Evolutionary conservation across 2,888 invertebrate genomes (phyloP).

Genomic region (Orgyia antiqua): DNA sequence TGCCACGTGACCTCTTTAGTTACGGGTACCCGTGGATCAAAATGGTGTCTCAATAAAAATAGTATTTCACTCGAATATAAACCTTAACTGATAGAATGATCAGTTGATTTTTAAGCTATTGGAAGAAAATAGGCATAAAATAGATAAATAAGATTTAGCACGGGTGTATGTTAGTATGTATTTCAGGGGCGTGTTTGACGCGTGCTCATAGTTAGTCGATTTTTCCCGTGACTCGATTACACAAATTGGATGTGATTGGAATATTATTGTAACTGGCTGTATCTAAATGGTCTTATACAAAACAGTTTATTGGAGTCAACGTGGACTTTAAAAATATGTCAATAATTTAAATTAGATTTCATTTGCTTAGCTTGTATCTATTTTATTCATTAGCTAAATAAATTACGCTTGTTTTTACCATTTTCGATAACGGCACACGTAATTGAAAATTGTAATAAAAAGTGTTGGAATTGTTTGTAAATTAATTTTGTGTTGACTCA

Average conservation of each 20-base stretch:
- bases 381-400: too few relatives aligned
- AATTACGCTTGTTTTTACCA: too few relatives aligned
- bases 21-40: conserved; percentile 34
- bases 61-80: conserved; percentile 1
- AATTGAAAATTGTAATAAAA: too few relatives aligned
- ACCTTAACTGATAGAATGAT: conserved; percentile 5
- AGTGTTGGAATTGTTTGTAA: too few relatives aligned
- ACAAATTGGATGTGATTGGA: conserved; percentile 20
- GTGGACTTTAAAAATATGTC: too few relatives aligned
- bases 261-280: conserved; percentile 10
- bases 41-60: conserved; percentile 8
- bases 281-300: conserved; percentile 6
- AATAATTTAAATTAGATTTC: background rate
- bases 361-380: background rate
- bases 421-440: too few relatives aligned
- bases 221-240: conserved; percentile 65
- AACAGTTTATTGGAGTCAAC: too few relatives aligned
- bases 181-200: conserved; percentile 58
- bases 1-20: conserved; percentile 63
- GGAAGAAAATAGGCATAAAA: conserved; percentile 47
- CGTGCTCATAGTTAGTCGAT: conserved; percentile 55
- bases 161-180: conserved; percentile 54
- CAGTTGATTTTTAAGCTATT: background rate
- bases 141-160: conserved; percentile 60
- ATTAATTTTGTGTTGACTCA: too few relatives aligned